Evolutionary conservation across 2,888 invertebrate species (phyloP), one percentile per base, ranked within the genome.

Genomic region (Noctua janthina): DNA sequence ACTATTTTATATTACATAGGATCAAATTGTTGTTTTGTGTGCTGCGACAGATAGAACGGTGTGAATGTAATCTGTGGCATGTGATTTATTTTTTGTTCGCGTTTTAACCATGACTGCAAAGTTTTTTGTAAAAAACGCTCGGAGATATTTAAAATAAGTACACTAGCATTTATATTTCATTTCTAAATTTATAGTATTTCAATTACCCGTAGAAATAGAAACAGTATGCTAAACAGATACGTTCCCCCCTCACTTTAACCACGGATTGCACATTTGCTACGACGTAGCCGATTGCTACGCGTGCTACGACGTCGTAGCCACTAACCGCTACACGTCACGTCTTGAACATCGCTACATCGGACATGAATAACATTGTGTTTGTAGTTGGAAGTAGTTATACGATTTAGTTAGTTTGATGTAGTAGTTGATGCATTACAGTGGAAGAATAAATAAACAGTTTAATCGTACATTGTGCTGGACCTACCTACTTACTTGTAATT

Each of bases 251-350:
- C 29, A 75, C 15, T 49, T 49, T 76, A 39, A 49, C 73, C 10
- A 59, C 6, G 5, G 13, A 67, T 67, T 39, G 20, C 49, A 64
- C 51, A 29, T 49, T 43, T 54, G 71, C 76, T 81, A 69, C 76
- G 82, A 13, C 71, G 82, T 81, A 81, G 67, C 35, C 15, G 7
- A 56, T 17, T 15, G 76, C 76, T 85, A 81, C 86, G 83, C 23
- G 11, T 51, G 72, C 76, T 70, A 39, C 66, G 66, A 35, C 39
- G 51, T 20, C 76, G 86, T 83, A 82, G 69, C 82, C 17, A 35
- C 7, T 62, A 35, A 59, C 43, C 39, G n/a, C 56, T 71, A 75
- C 54, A 56, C 72, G 15, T 43, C 29, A 15, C 15, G 29, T 39
- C 35, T 70, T 15, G 43, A 39, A 66, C 56, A 51, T 49, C 20